phyloP scores from a whole-genome alignment of 2,113 vertebrate species.

The Pseudonaja textilis region DNA sequence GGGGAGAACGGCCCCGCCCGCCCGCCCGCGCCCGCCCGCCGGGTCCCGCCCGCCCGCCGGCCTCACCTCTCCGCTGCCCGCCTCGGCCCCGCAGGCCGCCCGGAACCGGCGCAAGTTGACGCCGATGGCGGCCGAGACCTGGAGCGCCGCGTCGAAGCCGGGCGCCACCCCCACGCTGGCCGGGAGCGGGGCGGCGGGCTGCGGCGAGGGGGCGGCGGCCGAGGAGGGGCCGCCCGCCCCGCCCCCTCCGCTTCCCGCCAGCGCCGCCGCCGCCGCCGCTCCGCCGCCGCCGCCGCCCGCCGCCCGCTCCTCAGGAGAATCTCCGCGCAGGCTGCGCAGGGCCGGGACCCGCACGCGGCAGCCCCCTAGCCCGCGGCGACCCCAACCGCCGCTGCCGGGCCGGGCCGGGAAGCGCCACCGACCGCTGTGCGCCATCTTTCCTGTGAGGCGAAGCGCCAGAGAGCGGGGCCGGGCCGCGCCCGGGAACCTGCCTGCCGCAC shows the following conservation, averaged over 20 bases:
- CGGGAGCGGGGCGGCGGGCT: background rate
- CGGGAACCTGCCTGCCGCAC: constrained; percentile 56
- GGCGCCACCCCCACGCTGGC: constrained; percentile 76
- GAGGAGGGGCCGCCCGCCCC: constrained; percentile 63
- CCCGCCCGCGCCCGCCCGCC: constrained; percentile 14
- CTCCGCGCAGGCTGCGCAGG: constrained; percentile 67
- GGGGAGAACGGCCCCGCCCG: background rate
- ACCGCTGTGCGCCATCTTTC: constrained; percentile 99
- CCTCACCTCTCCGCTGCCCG: constrained; percentile 91
- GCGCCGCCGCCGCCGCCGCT: constrained; percentile 50
- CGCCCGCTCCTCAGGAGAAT: constrained; percentile 28
- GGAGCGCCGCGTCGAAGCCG: constrained; percentile 92
- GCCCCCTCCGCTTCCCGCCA: constrained; percentile 45
- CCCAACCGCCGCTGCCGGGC: constrained; percentile 89
- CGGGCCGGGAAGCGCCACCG: constrained; percentile 99
- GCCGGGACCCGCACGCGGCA: constrained; percentile 81
- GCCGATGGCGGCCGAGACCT: constrained; percentile 91
- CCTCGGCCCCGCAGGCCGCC: constrained; percentile 89
- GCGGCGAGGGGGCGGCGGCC: constrained; percentile 36
- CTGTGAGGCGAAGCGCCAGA: constrained; percentile 78
- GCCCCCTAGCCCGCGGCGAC: constrained; percentile 87
- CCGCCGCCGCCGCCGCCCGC: constrained; percentile 52
- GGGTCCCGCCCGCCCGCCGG: constrained; percentile 21
- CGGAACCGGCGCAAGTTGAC: constrained; percentile 95
- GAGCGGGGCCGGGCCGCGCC: constrained; percentile 66